These are phyloP conservation scores for Peromyscus eremicus DNA, from an alignment of 2,797 vertebrate species.

Conservation along the genomic window DNA sequence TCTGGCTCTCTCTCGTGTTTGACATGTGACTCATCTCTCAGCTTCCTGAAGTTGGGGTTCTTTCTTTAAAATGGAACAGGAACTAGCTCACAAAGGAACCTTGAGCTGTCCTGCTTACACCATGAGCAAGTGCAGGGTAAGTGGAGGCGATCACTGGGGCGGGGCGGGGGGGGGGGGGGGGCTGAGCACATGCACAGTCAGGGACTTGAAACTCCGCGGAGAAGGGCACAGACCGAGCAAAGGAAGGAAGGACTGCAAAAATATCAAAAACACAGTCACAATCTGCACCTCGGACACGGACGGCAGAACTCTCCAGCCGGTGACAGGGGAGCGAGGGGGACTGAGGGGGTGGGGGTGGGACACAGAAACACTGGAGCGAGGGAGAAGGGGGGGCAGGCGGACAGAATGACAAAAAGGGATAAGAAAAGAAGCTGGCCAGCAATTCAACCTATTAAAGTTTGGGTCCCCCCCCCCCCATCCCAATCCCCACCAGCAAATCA, in stretches of 20 bases:
- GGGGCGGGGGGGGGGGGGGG: neutral
- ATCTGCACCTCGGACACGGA: neutral
- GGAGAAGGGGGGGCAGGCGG: neutral
- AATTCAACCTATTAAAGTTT: neutral
- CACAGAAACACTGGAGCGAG: neutral
- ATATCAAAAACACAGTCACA: neutral
- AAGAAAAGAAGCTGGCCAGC: neutral
- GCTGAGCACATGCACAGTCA: neutral
- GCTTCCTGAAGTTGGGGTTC: neutral
- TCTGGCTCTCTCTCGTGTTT: neutral
- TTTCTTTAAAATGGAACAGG: constrained; percentile 34
- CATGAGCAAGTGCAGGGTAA: neutral
- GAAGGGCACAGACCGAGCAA: neutral
- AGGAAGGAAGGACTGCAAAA: neutral
- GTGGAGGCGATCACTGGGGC: neutral
- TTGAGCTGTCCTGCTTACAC: neutral
- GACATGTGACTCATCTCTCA: neutral
- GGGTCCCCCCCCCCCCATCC: neutral
- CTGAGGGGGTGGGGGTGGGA: neutral
- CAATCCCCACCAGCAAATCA: neutral
- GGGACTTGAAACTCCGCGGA: neutral
- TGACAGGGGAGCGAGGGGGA: neutral
- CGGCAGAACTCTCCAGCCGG: neutral
- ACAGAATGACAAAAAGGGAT: neutral
- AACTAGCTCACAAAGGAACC: neutral